Base-by-base conservation (phyloP, 1,140 invertebrate species). In the Drosophila pseudoananassae region DNA sequence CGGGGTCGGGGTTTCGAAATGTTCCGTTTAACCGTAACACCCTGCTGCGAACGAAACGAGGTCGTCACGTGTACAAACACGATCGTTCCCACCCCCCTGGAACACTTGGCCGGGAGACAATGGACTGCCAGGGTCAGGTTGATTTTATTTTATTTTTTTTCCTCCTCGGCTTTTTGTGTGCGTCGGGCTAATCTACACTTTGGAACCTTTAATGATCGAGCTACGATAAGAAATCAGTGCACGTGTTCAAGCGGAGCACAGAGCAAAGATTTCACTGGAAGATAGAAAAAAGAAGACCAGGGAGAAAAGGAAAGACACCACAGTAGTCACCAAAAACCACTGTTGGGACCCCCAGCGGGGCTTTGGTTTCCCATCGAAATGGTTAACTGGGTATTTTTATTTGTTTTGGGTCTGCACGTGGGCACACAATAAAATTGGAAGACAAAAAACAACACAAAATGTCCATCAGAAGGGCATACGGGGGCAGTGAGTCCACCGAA, bases 51-150 rank as follows among this genome's bases (percentile, higher is more conserved):
- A 36, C 45, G 53, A 75, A 85, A 85, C 82, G 81, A 78, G 82
- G 74, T 87, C 81, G 82, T 88, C 82, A 85, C 83, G 78, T 85
- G 82, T 78, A 88, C 55, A 82, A 85, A 85, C 78, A 87, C 69
- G 78, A 58, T 60, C 73, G 43, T 63, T 33, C 56, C 73, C 61
- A 58, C 43, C 54, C 64, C 54, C 56, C 46, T 57, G 57, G 53
- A 65, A 58, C 59, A 78, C 74, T 71, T 20, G 60, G 46, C 57
- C 27, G 52, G 23, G 40, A 81, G 78, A 70, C 66, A 70, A 70
- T 70, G 64, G 66, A 69, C 43, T 49, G 64, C 63, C 66, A 70
- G 77, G 81, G 82, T 85, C 82, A 88, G 82, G 69, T 85, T 88
- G 65, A 78, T 82, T 65, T 68, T 60, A 65, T 73, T 74, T 64